Evolutionary conservation across 2,888 invertebrate species (phyloP).

Genomic region (Oxycera nigricornis): DNA sequence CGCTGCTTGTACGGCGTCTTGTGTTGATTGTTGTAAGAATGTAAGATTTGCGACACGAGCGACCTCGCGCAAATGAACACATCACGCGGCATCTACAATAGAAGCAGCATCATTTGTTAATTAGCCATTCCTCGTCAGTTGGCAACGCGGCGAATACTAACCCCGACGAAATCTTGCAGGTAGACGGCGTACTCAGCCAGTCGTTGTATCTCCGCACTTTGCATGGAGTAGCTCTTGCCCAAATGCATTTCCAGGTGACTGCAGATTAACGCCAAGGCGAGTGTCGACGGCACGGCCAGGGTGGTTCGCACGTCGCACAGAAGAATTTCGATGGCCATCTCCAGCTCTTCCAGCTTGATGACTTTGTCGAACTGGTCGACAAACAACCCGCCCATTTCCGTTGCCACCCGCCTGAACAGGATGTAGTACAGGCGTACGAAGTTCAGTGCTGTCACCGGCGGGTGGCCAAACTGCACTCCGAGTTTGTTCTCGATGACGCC

Average conservation of each 20-base stretch:
- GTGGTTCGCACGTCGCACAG: constrained; percentile 78
- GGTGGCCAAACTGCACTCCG: constrained; percentile 67
- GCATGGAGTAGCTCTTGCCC: constrained; percentile 59
- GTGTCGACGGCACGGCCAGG: constrained; percentile 74
- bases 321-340: constrained; percentile 76
- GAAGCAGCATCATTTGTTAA: constrained; percentile 43
- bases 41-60: constrained; percentile 70
- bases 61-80: constrained; percentile 70
- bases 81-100: constrained; percentile 70
- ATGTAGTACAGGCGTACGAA: constrained; percentile 73
- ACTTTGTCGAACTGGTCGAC: constrained; percentile 64
- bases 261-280: constrained; percentile 80
- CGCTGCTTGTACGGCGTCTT: constrained; percentile 74
- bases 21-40: constrained; percentile 75
- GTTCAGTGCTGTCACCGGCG: constrained; percentile 70
- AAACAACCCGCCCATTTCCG: constrained; percentile 64
- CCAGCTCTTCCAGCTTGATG: constrained; percentile 68
- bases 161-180: constrained; percentile 75
- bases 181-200: constrained; percentile 76
- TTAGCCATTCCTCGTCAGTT: neutral
- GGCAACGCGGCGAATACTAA: constrained; percentile 58
- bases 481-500: constrained; percentile 81
- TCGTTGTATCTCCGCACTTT: constrained; percentile 67
- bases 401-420: constrained; percentile 67
- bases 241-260: constrained; percentile 68